Conservation (phyloP, 1,140 invertebrate genomes). For the Mesaphorura yosii region DNA sequence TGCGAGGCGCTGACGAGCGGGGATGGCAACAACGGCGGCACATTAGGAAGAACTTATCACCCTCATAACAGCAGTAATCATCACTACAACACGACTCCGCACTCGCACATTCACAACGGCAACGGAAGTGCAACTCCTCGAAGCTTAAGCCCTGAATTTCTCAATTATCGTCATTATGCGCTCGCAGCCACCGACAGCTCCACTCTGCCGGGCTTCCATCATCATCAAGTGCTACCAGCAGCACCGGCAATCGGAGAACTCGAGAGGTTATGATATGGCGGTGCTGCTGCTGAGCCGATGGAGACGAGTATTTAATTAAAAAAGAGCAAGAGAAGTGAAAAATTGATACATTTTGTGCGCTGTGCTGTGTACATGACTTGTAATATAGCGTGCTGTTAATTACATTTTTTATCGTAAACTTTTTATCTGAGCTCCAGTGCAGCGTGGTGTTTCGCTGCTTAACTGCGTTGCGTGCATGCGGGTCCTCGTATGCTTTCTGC, state of each 20-base stretch:
- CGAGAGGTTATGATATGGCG: slow-evolving; percentile 31
- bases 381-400: too few relatives aligned
- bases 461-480: too few relatives aligned
- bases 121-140: slow-evolving; percentile 17
- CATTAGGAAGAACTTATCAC: slow-evolving; percentile 22
- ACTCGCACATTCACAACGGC: background rate
- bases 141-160: slow-evolving; percentile 29
- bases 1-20: slow-evolving; percentile 18
- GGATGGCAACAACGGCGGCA: slow-evolving; percentile 27
- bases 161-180: slow-evolving; percentile 31
- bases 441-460: too few relatives aligned
- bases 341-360: too few relatives aligned
- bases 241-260: slow-evolving; percentile 27
- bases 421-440: too few relatives aligned
- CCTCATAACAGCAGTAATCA: slow-evolving; percentile 12
- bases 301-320: too few relatives aligned
- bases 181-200: slow-evolving; percentile 21
- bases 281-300: too few relatives aligned
- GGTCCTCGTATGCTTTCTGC: too few relatives aligned
- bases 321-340: too few relatives aligned
- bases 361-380: too few relatives aligned
- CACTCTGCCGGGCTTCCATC: slow-evolving; percentile 12
- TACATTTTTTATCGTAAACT: too few relatives aligned
- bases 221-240: too few relatives aligned
- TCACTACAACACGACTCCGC: slow-evolving; percentile 8